Conservation (phyloP, 2,888 invertebrate species). For the Acleris cristana region DNA sequence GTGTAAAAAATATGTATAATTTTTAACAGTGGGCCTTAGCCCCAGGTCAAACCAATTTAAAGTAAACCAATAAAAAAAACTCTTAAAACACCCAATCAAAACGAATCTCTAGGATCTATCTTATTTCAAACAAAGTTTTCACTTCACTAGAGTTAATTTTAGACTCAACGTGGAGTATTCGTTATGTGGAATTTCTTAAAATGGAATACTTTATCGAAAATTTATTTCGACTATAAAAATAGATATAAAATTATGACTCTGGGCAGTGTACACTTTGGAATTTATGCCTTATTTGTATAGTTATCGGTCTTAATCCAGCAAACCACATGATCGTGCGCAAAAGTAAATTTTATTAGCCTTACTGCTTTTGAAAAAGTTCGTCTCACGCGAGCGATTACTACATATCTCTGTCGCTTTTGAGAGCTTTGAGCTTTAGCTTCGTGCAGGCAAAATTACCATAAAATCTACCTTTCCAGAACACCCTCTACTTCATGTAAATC, state of each 20-base stretch:
- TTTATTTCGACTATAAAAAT: slow-evolving; percentile 58
- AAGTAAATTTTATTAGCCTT: slow-evolving; percentile 33
- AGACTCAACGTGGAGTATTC: slow-evolving; percentile 63
- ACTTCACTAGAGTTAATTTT: slow-evolving; percentile 46
- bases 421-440: background rate
- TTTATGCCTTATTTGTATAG: slow-evolving; percentile 35
- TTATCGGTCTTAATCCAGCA: slow-evolving; percentile 24
- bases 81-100: slow-evolving; percentile 40
- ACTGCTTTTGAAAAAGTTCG: slow-evolving; percentile 3
- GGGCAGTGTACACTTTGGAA: slow-evolving; percentile 63
- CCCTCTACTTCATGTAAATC: slow-evolving; percentile 51
- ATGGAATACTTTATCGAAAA: slow-evolving; percentile 51
- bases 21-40: too few species aligned
- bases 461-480: slow-evolving; percentile 41
- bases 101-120: slow-evolving; percentile 38
- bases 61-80: background rate
- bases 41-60: slow-evolving; percentile 1
- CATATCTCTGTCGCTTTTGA: background rate
- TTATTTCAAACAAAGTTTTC: slow-evolving; percentile 26
- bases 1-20: too few species aligned
- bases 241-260: slow-evolving; percentile 54
- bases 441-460: slow-evolving; percentile 19
- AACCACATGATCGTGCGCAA: slow-evolving; percentile 21
- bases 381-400: background rate
- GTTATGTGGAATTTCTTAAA: slow-evolving; percentile 54